Conservation (phyloP, 2,888 invertebrate species). For the Pyrochroa serraticornis region DNA sequence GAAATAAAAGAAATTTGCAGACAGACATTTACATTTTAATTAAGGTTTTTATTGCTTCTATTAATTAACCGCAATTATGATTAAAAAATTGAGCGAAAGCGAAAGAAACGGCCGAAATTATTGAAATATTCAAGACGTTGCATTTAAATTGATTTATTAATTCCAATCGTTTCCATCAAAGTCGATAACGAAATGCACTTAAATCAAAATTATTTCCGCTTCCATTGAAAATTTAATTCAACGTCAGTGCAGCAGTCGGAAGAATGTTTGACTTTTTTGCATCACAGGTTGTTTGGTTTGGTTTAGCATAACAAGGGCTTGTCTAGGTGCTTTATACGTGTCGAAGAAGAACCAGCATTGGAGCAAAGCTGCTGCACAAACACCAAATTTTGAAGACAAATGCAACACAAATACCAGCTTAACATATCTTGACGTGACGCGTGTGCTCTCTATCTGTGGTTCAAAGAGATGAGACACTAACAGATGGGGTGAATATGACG, state of each 20-base stretch:
- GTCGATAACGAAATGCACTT: not conserved
- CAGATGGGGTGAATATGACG: constrained; percentile 8
- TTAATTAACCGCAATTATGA: constrained; percentile 52
- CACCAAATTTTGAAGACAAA: constrained; percentile 46
- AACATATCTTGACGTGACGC: constrained; percentile 42
- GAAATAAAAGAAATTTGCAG: constrained; percentile 37
- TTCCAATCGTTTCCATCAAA: not conserved
- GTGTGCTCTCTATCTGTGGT: constrained; percentile 14
- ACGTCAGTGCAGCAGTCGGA: no score
- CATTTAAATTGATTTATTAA: constrained; percentile 32
- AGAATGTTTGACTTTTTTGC: constrained; percentile 18
- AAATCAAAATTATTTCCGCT: not conserved
- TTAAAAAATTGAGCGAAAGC: constrained; percentile 28
- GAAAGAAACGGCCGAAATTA: constrained; percentile 9
- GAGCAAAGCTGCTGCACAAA: constrained; percentile 47
- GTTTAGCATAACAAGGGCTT: constrained; percentile 44
- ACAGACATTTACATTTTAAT: constrained; percentile 50
- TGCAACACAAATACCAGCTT: constrained; percentile 47
- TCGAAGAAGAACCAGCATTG: constrained; percentile 39
- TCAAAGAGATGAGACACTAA: constrained; percentile 11
- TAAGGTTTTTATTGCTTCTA: constrained; percentile 49
- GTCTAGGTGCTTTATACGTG: constrained; percentile 34
- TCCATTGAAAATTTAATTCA: no score
- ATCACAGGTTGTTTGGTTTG: constrained; percentile 36
- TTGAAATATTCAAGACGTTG: constrained; percentile 20